phyloP scores from a whole-genome alignment of 1,140 invertebrate species.

The Neelides sp. region DNA sequence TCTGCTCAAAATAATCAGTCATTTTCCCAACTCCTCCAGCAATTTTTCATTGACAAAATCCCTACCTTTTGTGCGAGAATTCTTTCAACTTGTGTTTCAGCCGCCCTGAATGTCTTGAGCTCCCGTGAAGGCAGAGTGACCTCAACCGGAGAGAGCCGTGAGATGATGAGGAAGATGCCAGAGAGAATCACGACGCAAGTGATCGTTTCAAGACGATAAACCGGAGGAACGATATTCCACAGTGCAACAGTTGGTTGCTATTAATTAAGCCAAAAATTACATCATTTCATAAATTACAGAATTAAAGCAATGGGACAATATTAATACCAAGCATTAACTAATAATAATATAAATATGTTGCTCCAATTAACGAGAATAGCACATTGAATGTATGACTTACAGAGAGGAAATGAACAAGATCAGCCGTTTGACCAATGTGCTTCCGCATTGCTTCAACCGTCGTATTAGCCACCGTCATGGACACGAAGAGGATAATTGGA shows the following conservation, averaged over 20 bases:
- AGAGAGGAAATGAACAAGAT: slow-evolving; percentile 18
- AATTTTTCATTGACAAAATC: neutral
- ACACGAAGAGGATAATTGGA: slow-evolving; percentile 22
- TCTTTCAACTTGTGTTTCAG: slow-evolving; percentile 3
- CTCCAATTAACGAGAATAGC: slow-evolving; percentile 25
- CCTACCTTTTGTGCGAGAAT: slow-evolving; percentile 7
- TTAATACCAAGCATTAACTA: neutral
- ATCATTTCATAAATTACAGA: neutral
- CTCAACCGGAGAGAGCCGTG: slow-evolving; percentile 19
- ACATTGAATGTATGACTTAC: too few relatives aligned
- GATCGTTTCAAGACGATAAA: slow-evolving; percentile 29
- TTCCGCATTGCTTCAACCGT: slow-evolving; percentile 16
- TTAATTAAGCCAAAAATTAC: slow-evolving; percentile 8
- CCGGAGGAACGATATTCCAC: slow-evolving; percentile 28
- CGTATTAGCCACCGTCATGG: slow-evolving; percentile 25
- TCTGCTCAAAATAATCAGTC: slow-evolving; percentile 32
- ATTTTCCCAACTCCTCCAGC: neutral
- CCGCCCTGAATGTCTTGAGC: neutral
- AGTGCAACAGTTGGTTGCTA: slow-evolving; percentile 35
- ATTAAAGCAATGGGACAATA: neutral
- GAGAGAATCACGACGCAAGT: slow-evolving; percentile 17
- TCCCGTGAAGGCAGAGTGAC: slow-evolving; percentile 14
- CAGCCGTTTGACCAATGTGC: slow-evolving; percentile 20
- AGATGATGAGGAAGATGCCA: slow-evolving; percentile 19
- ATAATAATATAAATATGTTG: neutral